phyloP scores from a whole-genome alignment of 2,113 vertebrate species.

The Chloropsis cyanopogon region DNA sequence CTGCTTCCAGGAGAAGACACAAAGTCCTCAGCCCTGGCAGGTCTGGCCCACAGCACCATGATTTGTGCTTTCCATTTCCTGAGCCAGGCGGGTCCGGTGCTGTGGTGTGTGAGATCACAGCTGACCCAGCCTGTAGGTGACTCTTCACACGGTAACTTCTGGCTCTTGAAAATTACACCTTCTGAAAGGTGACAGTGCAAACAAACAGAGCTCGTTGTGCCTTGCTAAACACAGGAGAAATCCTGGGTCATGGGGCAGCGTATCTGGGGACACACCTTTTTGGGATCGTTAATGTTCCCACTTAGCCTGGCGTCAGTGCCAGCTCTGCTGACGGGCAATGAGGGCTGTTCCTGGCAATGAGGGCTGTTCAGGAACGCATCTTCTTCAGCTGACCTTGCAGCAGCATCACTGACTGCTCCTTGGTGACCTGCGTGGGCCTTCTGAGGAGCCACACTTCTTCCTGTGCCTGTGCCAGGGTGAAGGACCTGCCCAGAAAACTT shows the following conservation, averaged over 20 bases:
- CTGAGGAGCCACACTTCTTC: not conserved
- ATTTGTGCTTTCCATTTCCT: not conserved
- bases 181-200: not conserved
- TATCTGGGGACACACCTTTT: constrained; percentile 11
- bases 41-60: not conserved
- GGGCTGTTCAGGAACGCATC: not conserved
- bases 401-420: not conserved
- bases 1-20: not conserved
- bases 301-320: not conserved
- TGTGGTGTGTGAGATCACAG: not conserved
- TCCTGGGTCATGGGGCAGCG: not conserved
- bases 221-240: not conserved
- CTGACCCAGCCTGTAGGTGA: not conserved
- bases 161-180: not conserved
- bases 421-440: not conserved
- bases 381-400: not conserved
- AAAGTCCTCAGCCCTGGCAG: not conserved
- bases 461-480: not conserved
- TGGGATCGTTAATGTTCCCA: not conserved
- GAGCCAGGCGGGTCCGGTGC: not conserved
- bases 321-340: not conserved
- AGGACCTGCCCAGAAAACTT: not conserved
- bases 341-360: not conserved
- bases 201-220: not conserved
- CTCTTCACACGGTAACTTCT: not conserved